These are phyloP conservation scores for Aselliscus stoliczkanus DNA, from an alignment of 2,797 vertebrate species.

Conservation along the genomic window DNA sequence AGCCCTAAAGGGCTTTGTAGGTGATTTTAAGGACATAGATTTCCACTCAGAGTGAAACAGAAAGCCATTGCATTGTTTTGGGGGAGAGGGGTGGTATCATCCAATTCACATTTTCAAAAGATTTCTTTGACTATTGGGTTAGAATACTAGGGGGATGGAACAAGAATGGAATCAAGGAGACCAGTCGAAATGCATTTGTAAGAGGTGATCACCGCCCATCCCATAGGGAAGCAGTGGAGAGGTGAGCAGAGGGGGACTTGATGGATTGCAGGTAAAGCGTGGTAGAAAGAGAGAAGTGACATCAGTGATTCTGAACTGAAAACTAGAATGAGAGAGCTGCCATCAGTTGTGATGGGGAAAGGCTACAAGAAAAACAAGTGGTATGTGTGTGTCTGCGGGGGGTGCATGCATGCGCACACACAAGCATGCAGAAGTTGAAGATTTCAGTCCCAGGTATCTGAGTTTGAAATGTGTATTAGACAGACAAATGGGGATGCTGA, in stretches of 20 bases:
- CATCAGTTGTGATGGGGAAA: neutral
- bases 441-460: neutral
- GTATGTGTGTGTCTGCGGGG: neutral
- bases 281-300: neutral
- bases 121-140: neutral
- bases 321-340: neutral
- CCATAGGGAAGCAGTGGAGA: neutral
- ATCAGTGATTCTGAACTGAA: neutral
- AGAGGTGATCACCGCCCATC: neutral
- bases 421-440: neutral
- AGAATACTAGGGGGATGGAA: neutral
- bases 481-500: neutral
- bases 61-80: neutral
- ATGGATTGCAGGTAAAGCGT: fast-evolving
- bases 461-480: neutral
- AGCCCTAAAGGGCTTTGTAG: neutral
- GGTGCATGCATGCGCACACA: fast-evolving
- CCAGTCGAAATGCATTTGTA: neutral
- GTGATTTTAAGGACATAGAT: neutral
- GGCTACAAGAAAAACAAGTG: neutral
- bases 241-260: neutral
- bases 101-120: neutral
- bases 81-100: neutral
- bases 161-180: neutral
- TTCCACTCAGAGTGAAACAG: neutral